Conservation (phyloP, 2,797 vertebrate species). For the Lithobates sylvaticus region DNA sequence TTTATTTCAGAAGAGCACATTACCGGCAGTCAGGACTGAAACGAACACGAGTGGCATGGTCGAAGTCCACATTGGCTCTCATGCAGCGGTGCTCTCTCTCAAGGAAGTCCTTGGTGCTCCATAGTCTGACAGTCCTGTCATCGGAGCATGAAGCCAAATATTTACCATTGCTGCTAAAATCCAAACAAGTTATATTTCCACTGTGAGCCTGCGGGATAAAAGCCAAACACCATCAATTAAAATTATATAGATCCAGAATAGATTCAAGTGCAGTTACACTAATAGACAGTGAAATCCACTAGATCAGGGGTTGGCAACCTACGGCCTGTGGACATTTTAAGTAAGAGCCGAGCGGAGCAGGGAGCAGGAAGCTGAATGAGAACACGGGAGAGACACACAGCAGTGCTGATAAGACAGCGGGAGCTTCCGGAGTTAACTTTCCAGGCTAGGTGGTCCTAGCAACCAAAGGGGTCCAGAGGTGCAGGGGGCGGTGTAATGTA, state of each 20-base stretch:
- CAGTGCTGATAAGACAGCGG: too few relatives aligned
- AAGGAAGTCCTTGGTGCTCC: slow-evolving; percentile 93
- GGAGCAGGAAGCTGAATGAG: too few relatives aligned
- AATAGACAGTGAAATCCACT: background rate
- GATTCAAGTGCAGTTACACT: too few relatives aligned
- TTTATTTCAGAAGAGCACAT: background rate
- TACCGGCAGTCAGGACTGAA: slow-evolving; percentile 95
- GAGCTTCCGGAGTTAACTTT: too few relatives aligned
- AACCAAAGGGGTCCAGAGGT: too few relatives aligned
- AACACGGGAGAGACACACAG: too few relatives aligned
- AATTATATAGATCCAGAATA: background rate
- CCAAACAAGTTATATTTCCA: slow-evolving; percentile 86
- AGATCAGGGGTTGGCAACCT: too few relatives aligned
- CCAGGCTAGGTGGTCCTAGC: too few relatives aligned
- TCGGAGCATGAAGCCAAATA: slow-evolving; percentile 92
- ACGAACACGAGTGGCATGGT: slow-evolving; percentile 88
- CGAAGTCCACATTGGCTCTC: slow-evolving; percentile 88
- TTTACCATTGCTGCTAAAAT: slow-evolving; percentile 95
- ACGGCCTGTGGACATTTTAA: too few relatives aligned
- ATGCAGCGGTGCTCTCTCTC: slow-evolving; percentile 89
- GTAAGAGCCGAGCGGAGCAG: too few relatives aligned
- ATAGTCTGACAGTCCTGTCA: slow-evolving; percentile 91
- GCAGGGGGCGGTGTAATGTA: too few relatives aligned
- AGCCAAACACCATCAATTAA: background rate
- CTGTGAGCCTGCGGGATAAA: slow-evolving; percentile 82